Evolutionary conservation across 2,113 vertebrate species (phyloP), one percentile per base, ranked within the genome.

Genomic region (Hyaena hyaena): DNA sequence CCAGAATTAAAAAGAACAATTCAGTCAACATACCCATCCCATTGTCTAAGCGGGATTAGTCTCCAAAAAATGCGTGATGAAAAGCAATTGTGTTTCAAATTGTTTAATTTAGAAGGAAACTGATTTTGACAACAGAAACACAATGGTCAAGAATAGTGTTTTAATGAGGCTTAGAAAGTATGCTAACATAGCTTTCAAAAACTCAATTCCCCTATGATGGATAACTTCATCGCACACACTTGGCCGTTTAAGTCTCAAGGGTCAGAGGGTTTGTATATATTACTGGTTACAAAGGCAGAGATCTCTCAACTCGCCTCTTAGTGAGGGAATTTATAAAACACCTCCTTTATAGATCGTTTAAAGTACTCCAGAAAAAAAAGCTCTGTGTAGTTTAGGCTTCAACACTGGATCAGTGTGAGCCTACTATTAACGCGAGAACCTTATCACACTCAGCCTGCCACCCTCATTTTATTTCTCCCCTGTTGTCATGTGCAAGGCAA

Each of bases 191-290:
- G 53, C 74, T 97, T 45, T 97, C 88, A 92, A 92, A 94, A 94
- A 88, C 93, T 97, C 93, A 98, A 61, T 98, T 98, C 83, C 74
- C 94, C 83, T 63, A 1, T 97, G 97, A 98, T 96, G 85, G 96
- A 98, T 98, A 98, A 90, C 93, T 97, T 98, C 93, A 97, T 96
- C 97, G 55, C 95, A 80, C 79, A 48, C 94, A 96, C 92, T 97
- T 96, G 96, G 93, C 96, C 97, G 97, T 96, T 98, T 89, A 98
- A 97, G 93, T 96, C 73, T 96, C 96, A 91, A 97, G 97, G 96
- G 95, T 98, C 97, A 98, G 89, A 97, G 84, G 93, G 83, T 97
- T 98, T 97, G 97, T 98, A 50, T 97, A 96, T 92, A 85, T 66
- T 97, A 93, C 95, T 97, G 92, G 6, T 97, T 92, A 93, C 95